Evolutionary conservation across 2,113 vertebrate species (phyloP).

Genomic region (Eretmochelys imbricata): DNA sequence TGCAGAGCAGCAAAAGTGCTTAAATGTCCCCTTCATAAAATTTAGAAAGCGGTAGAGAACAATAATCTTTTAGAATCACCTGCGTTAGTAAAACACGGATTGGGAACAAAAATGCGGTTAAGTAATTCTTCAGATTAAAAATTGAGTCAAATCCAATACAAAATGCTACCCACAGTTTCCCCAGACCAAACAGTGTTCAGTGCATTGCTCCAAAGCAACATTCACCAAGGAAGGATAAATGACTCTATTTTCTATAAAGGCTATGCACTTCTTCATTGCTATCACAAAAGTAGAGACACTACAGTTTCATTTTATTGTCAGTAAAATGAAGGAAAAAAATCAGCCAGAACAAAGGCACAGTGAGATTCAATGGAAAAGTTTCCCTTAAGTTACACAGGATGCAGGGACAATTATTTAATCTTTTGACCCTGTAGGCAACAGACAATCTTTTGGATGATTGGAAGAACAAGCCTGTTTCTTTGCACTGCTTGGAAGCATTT

Average conservation of each 20-base stretch:
- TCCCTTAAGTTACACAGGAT: not conserved
- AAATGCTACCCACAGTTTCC: not conserved
- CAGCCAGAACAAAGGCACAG: not conserved
- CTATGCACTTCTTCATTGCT: not conserved
- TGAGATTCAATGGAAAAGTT: not conserved
- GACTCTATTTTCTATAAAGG: not conserved
- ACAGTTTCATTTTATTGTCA: not conserved
- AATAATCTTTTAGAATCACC: not conserved
- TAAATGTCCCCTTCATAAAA: not conserved
- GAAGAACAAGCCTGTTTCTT: not conserved
- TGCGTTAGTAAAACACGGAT: not conserved
- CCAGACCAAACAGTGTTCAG: not conserved
- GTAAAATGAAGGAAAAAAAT: not conserved
- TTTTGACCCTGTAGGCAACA: not conserved
- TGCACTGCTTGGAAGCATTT: not conserved
- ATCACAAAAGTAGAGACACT: not conserved
- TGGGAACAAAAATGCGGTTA: rapidly evolving
- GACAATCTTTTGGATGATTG: not conserved
- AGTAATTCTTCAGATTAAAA: not conserved
- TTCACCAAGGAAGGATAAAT: not conserved
- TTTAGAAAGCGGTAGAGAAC: not conserved
- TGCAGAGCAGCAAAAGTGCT: not conserved
- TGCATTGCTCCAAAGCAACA: not conserved
- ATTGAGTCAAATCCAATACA: not conserved
- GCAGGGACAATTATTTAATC: not conserved